phyloP scores from a whole-genome alignment of 2,888 invertebrate genomes.

The Drosophila rellima region DNA sequence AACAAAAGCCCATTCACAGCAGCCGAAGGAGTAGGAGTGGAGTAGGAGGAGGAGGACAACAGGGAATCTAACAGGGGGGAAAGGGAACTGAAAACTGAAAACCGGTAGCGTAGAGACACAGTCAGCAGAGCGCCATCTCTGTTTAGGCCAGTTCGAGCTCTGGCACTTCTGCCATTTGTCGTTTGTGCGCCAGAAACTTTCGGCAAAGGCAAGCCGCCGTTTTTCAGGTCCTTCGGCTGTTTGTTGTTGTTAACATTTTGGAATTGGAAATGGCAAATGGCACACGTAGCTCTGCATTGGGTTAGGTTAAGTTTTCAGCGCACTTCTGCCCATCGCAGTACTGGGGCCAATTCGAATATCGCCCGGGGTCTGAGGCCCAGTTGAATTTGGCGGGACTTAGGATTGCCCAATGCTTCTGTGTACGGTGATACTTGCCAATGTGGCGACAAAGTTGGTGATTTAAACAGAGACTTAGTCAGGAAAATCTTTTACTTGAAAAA shows the following conservation, averaged over 20 bases:
- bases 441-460: neutral
- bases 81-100: no score
- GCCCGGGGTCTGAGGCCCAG: neutral
- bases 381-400: neutral
- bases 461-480: neutral
- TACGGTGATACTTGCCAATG: neutral
- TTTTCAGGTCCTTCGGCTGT: slow-evolving; percentile 36
- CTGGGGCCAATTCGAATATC: slow-evolving; percentile 9
- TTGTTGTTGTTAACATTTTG: slow-evolving; percentile 22
- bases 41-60: neutral
- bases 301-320: slow-evolving; percentile 34
- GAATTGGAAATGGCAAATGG: slow-evolving; percentile 45
- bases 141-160: slow-evolving; percentile 35
- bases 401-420: neutral
- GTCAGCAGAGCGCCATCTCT: slow-evolving; percentile 13
- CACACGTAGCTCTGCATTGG: slow-evolving; percentile 50
- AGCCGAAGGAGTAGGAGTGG: neutral
- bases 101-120: neutral
- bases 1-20: slow-evolving; percentile 58
- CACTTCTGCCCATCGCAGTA: neutral
- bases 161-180: slow-evolving; percentile 54
- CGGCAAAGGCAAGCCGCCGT: slow-evolving; percentile 43
- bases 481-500: no score
- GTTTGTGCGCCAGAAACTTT: slow-evolving; percentile 50
- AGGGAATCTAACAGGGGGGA: neutral